Percentiles rank a stretch among this genome's conserved stretches.
Conservation (phyloP, 2,888 invertebrate genomes). For the Plemyria rubiginata region DNA sequence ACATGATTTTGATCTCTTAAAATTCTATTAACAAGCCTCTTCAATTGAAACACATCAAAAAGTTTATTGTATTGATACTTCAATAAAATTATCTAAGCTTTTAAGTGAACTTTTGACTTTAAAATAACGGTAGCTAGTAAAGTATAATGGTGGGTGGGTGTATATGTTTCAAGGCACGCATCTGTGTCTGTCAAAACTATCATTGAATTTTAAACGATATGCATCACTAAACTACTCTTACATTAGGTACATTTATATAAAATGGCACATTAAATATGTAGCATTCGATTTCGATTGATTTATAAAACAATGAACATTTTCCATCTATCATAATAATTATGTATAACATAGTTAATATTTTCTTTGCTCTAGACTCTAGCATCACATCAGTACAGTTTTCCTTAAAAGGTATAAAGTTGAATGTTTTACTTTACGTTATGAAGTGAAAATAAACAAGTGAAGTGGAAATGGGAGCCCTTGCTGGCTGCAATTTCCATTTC, state of each 20-base stretch:
- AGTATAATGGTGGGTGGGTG: constrained; percentile 12
- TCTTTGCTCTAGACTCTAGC: constrained; percentile 78
- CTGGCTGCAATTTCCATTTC: too few relatives aligned
- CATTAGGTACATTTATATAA: constrained; percentile 59
- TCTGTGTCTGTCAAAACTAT: constrained; percentile 51
- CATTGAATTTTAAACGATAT: constrained; percentile 48
- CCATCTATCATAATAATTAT: constrained; percentile 47
- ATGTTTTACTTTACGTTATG: too few relatives aligned
- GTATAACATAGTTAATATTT: constrained; percentile 60
- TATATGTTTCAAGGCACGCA: constrained; percentile 49
- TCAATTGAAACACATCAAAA: constrained; percentile 14
- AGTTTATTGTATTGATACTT: constrained; percentile 5
- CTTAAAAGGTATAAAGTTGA: constrained; percentile 59
- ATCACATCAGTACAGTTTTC: constrained; percentile 80
- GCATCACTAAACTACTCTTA: constrained; percentile 58
- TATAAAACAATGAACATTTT: constrained; percentile 55
- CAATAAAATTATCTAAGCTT: too few relatives aligned
- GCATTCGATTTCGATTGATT: constrained; percentile 65
- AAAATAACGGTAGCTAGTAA: constrained; percentile 38
- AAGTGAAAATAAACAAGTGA: too few relatives aligned
- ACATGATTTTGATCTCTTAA: constrained; percentile 1
- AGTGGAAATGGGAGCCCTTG: too few relatives aligned
- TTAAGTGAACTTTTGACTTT: constrained; percentile 20
- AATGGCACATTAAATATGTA: constrained; percentile 80
- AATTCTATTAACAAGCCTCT: constrained; percentile 18